phyloP scores from a whole-genome alignment of 2,113 vertebrate species.

The Marcusenius ussheri region DNA sequence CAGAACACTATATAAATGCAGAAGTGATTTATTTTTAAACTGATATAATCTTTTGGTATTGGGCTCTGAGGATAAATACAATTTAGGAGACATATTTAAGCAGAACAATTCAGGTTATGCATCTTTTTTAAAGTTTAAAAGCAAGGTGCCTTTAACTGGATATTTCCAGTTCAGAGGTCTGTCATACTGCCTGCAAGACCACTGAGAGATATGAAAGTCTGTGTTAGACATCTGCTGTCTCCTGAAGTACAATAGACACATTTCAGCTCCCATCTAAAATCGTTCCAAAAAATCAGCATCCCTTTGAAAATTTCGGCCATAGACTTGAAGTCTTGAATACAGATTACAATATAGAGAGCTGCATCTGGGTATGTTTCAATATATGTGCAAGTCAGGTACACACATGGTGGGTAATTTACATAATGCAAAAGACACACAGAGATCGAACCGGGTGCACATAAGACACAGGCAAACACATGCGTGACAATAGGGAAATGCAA shows the following conservation, averaged over 20 bases:
- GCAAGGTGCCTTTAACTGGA: neutral
- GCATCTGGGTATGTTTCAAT: neutral
- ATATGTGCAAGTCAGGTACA: neutral
- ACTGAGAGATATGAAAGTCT: neutral
- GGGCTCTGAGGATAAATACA: neutral
- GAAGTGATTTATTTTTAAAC: neutral
- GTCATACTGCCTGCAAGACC: neutral
- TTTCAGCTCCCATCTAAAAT: neutral
- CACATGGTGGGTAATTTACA: no score
- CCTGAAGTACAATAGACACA: neutral
- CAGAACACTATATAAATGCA: neutral
- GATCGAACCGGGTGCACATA: no score
- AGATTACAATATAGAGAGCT: neutral
- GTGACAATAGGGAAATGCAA: no score
- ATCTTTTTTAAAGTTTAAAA: neutral
- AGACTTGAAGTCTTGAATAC: neutral
- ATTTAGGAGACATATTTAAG: neutral
- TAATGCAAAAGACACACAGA: no score
- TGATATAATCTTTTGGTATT: neutral
- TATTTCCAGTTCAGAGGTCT: neutral
- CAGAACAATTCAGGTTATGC: neutral
- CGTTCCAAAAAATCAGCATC: neutral
- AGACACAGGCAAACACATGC: no score
- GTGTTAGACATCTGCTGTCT: neutral
- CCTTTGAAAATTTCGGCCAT: neutral